Evolutionary conservation across 2,888 invertebrate species (phyloP).

Genomic region (Nemotelus nigrinus): DNA sequence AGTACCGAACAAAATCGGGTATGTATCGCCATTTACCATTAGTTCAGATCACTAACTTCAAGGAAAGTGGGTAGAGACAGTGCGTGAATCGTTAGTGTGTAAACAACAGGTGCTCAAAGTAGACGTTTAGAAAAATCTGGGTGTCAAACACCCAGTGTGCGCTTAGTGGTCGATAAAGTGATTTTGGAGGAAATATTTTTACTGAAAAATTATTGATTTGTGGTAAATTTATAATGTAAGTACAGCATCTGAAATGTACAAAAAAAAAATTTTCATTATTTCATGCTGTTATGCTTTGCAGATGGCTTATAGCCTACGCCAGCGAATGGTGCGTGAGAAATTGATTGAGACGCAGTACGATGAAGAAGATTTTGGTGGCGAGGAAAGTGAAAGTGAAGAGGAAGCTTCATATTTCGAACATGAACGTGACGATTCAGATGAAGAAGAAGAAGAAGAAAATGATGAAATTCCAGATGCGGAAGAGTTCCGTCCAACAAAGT

Average conservation of each 20-base stretch:
- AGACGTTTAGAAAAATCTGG: not conserved
- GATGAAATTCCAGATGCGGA: constrained; percentile 3
- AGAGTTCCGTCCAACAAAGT: constrained; percentile 7
- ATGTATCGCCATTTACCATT: constrained; percentile 2
- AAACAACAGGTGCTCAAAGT: constrained; percentile 3
- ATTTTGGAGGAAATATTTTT: not conserved
- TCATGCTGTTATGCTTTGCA: not conserved
- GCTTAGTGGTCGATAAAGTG: constrained; percentile 6
- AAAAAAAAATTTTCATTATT: constrained; percentile 1
- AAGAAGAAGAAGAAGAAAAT: not conserved
- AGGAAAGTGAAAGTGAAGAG: constrained; percentile 1
- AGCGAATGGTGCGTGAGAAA: constrained; percentile 8
- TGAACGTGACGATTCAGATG: constrained; percentile 8
- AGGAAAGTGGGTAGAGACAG: constrained; percentile 6
- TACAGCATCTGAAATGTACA: not conserved
- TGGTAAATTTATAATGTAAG: constrained; percentile 1
- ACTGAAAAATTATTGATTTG: constrained; percentile 12
- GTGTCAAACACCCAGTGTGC: constrained; percentile 14
- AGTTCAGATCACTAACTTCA: constrained; percentile 3
- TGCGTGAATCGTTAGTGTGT: constrained; percentile 12
- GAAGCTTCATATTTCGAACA: constrained; percentile 6
- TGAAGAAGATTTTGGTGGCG: not conserved
- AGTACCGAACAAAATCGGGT: constrained; percentile 6
- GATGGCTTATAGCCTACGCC: not conserved
- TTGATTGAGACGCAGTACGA: not conserved